phyloP scores from a whole-genome alignment of 2,888 invertebrate genomes.

The Nomada ruficornis region DNA sequence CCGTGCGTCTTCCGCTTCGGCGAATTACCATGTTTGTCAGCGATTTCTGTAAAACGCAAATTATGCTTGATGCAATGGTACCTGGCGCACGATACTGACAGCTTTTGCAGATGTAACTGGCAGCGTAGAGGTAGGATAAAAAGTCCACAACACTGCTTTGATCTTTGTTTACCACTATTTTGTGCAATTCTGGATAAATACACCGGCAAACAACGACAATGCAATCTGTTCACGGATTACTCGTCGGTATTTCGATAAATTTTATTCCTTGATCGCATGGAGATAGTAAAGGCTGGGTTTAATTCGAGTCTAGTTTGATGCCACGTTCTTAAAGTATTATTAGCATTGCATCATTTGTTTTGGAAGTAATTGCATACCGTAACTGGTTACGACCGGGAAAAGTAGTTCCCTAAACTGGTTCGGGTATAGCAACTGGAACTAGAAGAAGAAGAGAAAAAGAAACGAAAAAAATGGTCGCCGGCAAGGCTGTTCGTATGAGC shows the following conservation, averaged over 20 bases:
- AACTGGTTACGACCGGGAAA: conserved; percentile 8
- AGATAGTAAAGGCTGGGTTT: no score
- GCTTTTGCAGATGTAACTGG: conserved; percentile 41
- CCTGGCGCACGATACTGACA: conserved; percentile 35
- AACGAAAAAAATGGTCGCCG: conserved; percentile 38
- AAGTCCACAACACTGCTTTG: conserved; percentile 27
- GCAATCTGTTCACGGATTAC: conserved; percentile 4
- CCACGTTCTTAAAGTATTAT: no score
- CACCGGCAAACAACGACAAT: conserved; percentile 5
- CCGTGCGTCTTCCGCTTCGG: neutral
- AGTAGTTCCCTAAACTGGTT: neutral
- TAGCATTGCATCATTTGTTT: neutral
- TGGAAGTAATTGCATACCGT: neutral
- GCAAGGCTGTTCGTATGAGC: conserved; percentile 56
- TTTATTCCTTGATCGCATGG: neutral
- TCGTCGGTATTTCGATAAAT: conserved; percentile 26
- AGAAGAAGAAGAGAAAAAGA: conserved; percentile 26
- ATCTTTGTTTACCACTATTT: conserved; percentile 43
- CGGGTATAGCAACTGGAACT: conserved; percentile 59
- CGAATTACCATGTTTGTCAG: conserved; percentile 20
- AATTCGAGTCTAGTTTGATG: neutral
- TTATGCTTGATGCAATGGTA: conserved; percentile 37
- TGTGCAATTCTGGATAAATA: conserved; percentile 34
- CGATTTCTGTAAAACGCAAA: conserved; percentile 30
- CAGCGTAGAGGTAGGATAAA: conserved; percentile 22